Base-by-base conservation (phyloP, 2,888 invertebrate species). In the Chorisops tibialis region DNA sequence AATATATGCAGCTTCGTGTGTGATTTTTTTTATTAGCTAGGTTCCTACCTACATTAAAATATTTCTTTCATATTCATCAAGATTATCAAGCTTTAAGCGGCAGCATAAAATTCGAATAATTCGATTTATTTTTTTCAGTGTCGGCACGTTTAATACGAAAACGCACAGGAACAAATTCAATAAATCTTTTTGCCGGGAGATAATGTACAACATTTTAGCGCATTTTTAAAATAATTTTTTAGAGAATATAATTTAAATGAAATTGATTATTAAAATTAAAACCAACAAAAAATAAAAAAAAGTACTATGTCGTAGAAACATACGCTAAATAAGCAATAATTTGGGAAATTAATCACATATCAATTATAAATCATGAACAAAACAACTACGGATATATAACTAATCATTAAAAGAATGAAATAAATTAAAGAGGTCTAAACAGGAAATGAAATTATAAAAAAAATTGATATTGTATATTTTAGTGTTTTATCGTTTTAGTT, bases 101-200 rank as follows among this genome's bases (percentile, higher is more conserved):
- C n/a, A n/a, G n/a, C n/a, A n/a, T n/a, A n/a, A n/a, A n/a, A n/a
- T n/a, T n/a, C n/a, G n/a, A n/a, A n/a, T n/a, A n/a, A n/a, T n/a
- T n/a, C n/a, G n/a, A n/a, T 52, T 63, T 63, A 66, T 68, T 69
- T 51, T 72, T 85, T 84, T 66, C 82, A 88, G 89, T 85, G 73
- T 87, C 87, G 66, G 86, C 86, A 19, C 82, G 85, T 65, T 81
- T 89, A 62, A 85, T 87, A 54, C 82, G 88, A 65, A 89, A 88
- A 75, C 82, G 89, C 69, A 84, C 86, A 65, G 82, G 86, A 63
- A 87, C 87, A 64, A 87, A 87, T 72, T 85, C 88, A 63, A 87
- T 88, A 76, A 88, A 83, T 77, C 87, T 88, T 79, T 88, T 89
- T 78, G 87, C 88, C 48, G 83, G 85, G 69, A 88, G 88, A 84